Base-by-base conservation (phyloP, 1,140 invertebrate genomes). In the Diorhabda carinulata region DNA sequence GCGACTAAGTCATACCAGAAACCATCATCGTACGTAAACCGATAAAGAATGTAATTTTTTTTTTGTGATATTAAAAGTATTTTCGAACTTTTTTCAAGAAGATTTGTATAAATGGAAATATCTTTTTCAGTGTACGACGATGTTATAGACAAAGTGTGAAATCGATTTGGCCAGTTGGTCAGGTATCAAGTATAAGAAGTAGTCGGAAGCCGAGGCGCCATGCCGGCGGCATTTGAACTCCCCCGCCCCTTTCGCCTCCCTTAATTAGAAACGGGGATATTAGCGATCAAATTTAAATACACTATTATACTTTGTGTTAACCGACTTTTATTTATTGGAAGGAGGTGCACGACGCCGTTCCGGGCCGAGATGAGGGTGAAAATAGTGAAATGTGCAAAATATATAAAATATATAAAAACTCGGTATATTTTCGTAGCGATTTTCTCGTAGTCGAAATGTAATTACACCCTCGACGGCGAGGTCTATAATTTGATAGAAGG, bases 381-480 rank as follows among this genome's bases (percentile, higher is more conserved):
- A 25, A 25, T 25, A 25, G 25, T 25, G 25, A 25, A 25, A 25
- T 25, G 25, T 25, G 25, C 25, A 25, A 25, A 25, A 25, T 25
- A 25, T 25, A 25, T 25, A 1, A 25, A 25, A 25, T 25, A 25
- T 25, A 1, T 0, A 25, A 25, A 25, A 60, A 44, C 66, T 64
- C 71, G 68, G 72, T 76, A 78, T 79, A 78, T 80, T 80, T 80
- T 80, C 78, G 72, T 74, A 72, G 76, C 77, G 79, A 80, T 80
- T 80, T 80, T 79, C 78, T 79, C 72, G 74, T 65, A 74, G 76
- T 67, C 77, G 78, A 71, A 70, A 77, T 79, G 76, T 79, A 80
- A 80, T 80, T 80, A 80, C 79, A 78, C 78, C 79, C 77, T 75
- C 79, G n/a, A 52, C 4, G 25, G 47, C 77, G 75, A 74, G 78